Percentiles rank a stretch among this genome's conserved stretches.
phyloP scores from a whole-genome alignment of 2,888 invertebrate genomes.

The Fabriciana adippe region DNA sequence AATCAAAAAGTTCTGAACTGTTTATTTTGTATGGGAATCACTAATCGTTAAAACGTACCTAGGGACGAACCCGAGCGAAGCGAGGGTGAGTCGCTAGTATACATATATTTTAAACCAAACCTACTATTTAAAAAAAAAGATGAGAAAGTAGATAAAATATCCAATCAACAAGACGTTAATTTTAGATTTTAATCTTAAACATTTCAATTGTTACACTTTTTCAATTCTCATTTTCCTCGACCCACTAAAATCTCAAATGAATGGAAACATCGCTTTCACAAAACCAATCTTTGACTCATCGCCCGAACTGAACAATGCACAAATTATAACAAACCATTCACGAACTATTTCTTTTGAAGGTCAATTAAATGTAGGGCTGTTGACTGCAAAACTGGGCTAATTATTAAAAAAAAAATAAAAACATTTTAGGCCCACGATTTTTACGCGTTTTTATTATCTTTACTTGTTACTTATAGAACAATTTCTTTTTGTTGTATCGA shows the following conservation, averaged over 20 bases:
- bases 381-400: constrained; percentile 15
- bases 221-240: constrained; percentile 26
- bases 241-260: constrained; percentile 28
- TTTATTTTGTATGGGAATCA: no score
- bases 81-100: no score
- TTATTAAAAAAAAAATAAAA: neutral
- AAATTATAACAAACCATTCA: constrained; percentile 40
- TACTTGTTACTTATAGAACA: no score
- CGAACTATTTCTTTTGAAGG: constrained; percentile 57
- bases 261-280: constrained; percentile 33
- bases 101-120: no score
- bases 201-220: constrained; percentile 22
- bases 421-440: neutral
- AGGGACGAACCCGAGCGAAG: no score
- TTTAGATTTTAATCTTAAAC: constrained; percentile 10
- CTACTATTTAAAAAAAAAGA: neutral
- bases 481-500: no score
- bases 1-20: no score
- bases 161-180: constrained; percentile 1
- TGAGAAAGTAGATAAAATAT: neutral
- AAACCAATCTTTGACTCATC: constrained; percentile 34
- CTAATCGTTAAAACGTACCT: no score
- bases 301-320: constrained; percentile 31
- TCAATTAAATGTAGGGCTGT: constrained; percentile 49
- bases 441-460: no score